These are phyloP conservation scores for Clarias platycephalus DNA, from an alignment of 2,797 vertebrate genomes.

Conservation along the genomic window DNA sequence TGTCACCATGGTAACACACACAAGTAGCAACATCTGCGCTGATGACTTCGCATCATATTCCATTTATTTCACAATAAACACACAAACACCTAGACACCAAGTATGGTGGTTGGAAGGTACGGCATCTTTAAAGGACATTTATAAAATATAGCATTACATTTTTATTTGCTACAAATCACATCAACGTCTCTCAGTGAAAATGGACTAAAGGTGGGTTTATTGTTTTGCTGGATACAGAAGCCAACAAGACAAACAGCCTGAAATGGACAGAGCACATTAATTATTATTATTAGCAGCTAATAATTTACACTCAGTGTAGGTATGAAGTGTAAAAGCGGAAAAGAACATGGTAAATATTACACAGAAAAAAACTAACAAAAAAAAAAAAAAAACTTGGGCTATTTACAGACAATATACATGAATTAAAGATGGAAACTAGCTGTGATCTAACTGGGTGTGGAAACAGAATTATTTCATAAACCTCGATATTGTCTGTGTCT, in stretches of 20 bases:
- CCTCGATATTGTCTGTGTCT: no score
- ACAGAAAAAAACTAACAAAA: not conserved
- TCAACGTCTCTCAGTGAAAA: not conserved
- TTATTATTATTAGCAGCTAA: no score
- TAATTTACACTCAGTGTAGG: not conserved
- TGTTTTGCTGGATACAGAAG: not conserved
- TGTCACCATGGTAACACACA: no score
- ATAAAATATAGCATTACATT: not conserved
- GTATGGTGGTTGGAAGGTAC: no score
- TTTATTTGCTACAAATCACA: not conserved
- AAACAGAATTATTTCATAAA: not conserved
- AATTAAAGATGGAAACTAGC: not conserved
- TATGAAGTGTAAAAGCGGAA: not conserved
- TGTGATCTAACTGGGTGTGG: not conserved
- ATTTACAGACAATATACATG: constrained; percentile 12
- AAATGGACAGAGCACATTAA: not conserved
- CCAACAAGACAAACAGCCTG: not conserved
- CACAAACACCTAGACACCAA: not conserved
- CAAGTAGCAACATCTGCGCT: no score
- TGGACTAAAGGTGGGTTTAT: not conserved
- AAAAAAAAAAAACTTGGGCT: not conserved
- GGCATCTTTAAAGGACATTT: not conserved
- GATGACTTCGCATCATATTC: not conserved
- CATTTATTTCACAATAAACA: constrained; percentile 4
- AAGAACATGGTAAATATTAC: not conserved